Evolutionary conservation across 2,113 vertebrate genomes (phyloP).

Genomic region (Centropristis striata): DNA sequence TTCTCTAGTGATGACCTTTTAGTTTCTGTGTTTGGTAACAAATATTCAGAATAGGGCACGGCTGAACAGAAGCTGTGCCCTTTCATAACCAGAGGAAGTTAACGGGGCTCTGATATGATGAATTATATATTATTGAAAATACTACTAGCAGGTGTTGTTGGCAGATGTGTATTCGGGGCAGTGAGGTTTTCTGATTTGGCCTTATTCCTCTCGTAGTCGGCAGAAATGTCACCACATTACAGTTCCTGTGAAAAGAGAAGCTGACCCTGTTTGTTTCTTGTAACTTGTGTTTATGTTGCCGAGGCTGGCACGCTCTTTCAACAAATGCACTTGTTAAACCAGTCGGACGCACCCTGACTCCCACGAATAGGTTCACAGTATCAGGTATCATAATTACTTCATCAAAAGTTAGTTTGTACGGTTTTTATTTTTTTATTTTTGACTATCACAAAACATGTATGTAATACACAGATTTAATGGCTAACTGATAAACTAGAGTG

Average conservation of each 20-base stretch:
- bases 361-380: neutral
- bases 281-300: neutral
- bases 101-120: neutral
- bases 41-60: neutral
- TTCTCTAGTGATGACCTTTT: too few relatives aligned
- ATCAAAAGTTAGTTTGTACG: too few relatives aligned
- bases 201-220: slow-evolving; percentile 9
- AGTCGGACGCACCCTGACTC: neutral
- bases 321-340: neutral
- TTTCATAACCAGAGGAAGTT: neutral
- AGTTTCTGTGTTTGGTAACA: neutral
- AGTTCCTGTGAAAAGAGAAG: slow-evolving; percentile 63
- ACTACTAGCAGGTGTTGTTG: neutral
- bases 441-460: too few relatives aligned
- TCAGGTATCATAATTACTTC: too few relatives aligned
- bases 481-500: too few relatives aligned
- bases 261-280: slow-evolving; percentile 3
- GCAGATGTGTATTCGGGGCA: neutral
- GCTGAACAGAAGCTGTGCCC: neutral
- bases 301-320: neutral
- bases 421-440: too few relatives aligned
- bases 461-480: neutral
- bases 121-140: neutral
- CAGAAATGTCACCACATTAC: neutral
- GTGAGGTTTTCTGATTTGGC: slow-evolving; percentile 2